Conservation (phyloP, 2,113 vertebrate genomes). For the Rattus norvegicus region DNA sequence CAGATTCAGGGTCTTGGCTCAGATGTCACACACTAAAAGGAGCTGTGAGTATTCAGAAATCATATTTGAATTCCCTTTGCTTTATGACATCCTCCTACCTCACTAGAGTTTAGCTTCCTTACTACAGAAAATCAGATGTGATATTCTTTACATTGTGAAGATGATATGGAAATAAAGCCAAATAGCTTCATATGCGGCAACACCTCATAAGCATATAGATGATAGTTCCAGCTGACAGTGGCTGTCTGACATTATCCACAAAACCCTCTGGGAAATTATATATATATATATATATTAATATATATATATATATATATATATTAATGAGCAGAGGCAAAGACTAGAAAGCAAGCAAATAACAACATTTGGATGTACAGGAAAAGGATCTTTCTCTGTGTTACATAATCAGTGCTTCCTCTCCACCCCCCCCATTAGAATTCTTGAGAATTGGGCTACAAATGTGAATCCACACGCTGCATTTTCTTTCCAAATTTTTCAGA, state of each 20-base stretch:
- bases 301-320: no score
- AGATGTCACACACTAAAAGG: background rate
- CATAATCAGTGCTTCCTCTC: background rate
- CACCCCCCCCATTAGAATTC: conserved; percentile 30
- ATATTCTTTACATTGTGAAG: background rate
- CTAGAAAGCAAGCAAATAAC: background rate
- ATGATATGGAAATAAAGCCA: conserved; percentile 21
- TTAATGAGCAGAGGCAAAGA: background rate
- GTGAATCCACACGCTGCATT: conserved; percentile 32
- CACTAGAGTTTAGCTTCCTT: background rate
- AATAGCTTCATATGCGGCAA: background rate
- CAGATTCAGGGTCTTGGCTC: background rate
- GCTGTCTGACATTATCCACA: background rate
- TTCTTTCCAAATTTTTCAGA: conserved; percentile 54
- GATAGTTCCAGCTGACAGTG: background rate
- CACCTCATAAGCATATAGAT: background rate
- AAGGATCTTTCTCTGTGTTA: background rate
- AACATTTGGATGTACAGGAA: background rate
- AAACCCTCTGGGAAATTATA: background rate
- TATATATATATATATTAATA: no score
- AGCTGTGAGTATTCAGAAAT: background rate
- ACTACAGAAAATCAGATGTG: conserved; percentile 11
- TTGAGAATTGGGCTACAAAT: background rate
- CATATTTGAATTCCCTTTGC: conserved; percentile 16
- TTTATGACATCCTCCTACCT: background rate